Percentiles rank a stretch among this genome's conserved stretches.
Evolutionary conservation across 2,888 invertebrate genomes (phyloP).

Genomic region (Trachelus troglodyta): DNA sequence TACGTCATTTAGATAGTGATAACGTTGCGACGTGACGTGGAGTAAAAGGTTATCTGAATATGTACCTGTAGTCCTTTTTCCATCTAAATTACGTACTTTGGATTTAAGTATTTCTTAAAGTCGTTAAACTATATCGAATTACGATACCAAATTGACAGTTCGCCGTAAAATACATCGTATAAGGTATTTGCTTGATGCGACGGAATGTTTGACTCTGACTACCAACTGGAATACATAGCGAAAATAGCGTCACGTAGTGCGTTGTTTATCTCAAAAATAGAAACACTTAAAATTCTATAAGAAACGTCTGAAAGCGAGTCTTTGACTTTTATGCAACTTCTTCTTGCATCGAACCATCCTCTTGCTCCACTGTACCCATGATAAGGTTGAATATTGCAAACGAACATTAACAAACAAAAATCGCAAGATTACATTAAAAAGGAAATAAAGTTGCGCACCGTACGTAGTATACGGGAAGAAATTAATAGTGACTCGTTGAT

Average conservation of each 20-base stretch:
- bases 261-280: not conserved
- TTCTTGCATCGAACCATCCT: not conserved
- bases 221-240: not conserved
- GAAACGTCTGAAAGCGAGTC: not conserved
- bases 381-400: not conserved
- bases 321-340: not conserved
- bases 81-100: not conserved
- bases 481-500: not conserved
- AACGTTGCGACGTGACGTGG: not conserved
- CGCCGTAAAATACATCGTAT: not conserved
- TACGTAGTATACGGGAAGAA: too few relatives aligned
- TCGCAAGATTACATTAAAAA: not conserved
- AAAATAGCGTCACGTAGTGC: not conserved
- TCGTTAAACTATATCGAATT: not conserved
- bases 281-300: not conserved
- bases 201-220: not conserved
- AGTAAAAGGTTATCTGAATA: not conserved
- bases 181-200: not conserved
- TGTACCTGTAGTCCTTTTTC: not conserved
- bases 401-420: not conserved
- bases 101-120: not conserved
- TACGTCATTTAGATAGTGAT: not conserved
- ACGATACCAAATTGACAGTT: not conserved
- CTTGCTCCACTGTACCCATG: not conserved
- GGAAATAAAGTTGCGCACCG: not conserved